Base-by-base conservation (phyloP, 2,888 invertebrate species). In the Apodemia duryi region DNA sequence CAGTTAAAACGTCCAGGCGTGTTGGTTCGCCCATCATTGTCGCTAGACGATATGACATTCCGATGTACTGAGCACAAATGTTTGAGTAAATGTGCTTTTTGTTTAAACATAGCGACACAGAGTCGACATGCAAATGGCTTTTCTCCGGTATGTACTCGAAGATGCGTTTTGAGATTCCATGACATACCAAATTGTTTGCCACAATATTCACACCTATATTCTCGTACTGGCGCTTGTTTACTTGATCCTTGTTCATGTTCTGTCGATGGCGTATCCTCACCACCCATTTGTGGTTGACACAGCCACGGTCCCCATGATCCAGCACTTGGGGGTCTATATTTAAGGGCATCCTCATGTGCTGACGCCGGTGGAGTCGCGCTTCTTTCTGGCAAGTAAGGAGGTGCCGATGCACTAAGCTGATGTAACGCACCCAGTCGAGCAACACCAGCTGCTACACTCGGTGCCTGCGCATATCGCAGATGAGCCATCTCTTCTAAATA, bases 141-240 rank as follows among this genome's bases (percentile, higher is more conserved):
- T 76, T 97, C 97, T 67, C 97, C 97, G 0, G 97, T 97, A 79
- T 97, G 97, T 32, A 97, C 97, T 79, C 97, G 93, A 66, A 97
- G 92, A 86, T 97, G 97, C 69, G 97, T 97, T 85, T 97, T 97
- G 78, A 97, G 93, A 92, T 97, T 97, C 97, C 97, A 97, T 67
- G 97, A 97, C 97, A 97, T 97, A 68, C 97, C 97, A 77, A 97
- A 97, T 85, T 97, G 97, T 86, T 97, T 97, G 66, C 97, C 97
- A 83, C 97, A 97, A 83, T 97, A 97, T 81, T 96, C 96, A 82
- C 97, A 97, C 68, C 97, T 95, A 83, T 97, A 97, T 83, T 97
- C 97, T 66, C 97, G 93, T 61, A 96, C 96, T 63, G 96, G 95
- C 70, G 91, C 93, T 81, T 91, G 91, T 81, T 91, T 93, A 80